These are phyloP conservation scores for Cerastis rubricosa DNA, from an alignment of 2,888 invertebrate genomes.

Conservation along the genomic window DNA sequence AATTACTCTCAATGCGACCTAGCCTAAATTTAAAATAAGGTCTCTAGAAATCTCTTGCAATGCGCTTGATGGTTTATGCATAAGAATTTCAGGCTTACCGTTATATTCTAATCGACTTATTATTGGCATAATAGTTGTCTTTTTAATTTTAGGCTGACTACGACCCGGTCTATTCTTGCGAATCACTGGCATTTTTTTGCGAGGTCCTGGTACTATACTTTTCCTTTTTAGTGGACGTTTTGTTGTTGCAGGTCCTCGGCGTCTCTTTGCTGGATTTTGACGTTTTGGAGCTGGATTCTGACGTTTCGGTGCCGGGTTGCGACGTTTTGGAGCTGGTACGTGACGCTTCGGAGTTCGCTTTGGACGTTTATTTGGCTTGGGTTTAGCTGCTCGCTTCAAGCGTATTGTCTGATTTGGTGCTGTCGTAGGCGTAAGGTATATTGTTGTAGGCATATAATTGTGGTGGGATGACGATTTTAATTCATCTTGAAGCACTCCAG, in stretches of 20 bases:
- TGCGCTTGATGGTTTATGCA: not conserved
- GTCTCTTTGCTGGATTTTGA: no score
- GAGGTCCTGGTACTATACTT: not conserved
- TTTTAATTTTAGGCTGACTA: not conserved
- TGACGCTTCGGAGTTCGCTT: not conserved
- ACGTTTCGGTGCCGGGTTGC: not conserved
- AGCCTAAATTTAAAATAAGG: not conserved
- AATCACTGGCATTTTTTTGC: not conserved
- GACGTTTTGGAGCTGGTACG: not conserved
- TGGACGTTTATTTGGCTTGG: not conserved
- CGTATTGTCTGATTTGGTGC: not conserved
- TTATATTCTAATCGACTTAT: not conserved
- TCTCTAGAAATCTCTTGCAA: not conserved
- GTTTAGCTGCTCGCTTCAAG: not conserved
- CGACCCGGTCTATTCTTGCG: not conserved
- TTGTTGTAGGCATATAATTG: not conserved
- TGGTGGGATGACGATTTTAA: not conserved
- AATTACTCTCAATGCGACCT: not conserved
- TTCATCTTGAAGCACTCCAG: not conserved
- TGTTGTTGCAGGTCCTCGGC: not conserved
- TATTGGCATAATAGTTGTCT: accelerated
- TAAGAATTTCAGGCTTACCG: not conserved
- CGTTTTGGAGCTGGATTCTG: not conserved
- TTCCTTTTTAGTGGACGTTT: not conserved
- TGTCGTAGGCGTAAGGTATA: not conserved